Conservation (phyloP, 1,140 invertebrate genomes). For the Ctenoplectra terminalis region DNA sequence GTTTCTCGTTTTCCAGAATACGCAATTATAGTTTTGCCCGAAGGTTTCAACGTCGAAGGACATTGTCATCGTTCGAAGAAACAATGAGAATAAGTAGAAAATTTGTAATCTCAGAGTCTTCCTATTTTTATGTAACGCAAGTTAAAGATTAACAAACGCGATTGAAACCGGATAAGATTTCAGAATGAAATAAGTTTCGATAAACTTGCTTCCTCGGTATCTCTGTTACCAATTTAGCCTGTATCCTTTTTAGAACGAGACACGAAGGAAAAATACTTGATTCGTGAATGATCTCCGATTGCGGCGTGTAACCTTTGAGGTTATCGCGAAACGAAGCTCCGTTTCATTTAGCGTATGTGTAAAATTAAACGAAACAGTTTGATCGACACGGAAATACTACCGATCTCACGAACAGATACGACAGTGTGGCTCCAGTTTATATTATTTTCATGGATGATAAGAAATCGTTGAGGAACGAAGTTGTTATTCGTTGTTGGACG, state of each 20-base stretch:
- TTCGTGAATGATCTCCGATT: conserved; percentile 16
- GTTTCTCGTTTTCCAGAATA: neutral
- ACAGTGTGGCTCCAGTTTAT: neutral
- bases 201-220: neutral
- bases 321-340: conserved; percentile 16
- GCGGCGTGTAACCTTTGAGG: neutral
- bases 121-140: neutral
- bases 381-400: neutral
- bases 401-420: neutral
- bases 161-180: neutral
- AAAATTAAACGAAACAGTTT: neutral
- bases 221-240: no score
- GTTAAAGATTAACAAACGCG: neutral
- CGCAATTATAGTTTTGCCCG: neutral
- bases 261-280: conserved; percentile 28
- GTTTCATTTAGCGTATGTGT: neutral
- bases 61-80: neutral
- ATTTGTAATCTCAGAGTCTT: neutral
- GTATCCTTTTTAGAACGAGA: neutral
- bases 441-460: neutral
- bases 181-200: neutral
- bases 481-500: neutral
- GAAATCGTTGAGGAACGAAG: neutral
- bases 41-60: neutral
- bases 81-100: neutral